phyloP scores from a whole-genome alignment of 2,113 vertebrate genomes.

The western clawed frog (Xenopus tropicalis) region UCB_Xtro_10.0 CM004448.2:110338001-110338500 shows the following conservation, averaged over 20 bases:
- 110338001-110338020: too few species aligned
- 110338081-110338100: too few species aligned
- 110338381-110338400: slow-evolving; percentile 54
- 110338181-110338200: slow-evolving; percentile 79
- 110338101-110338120: too few species aligned
- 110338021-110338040: too few species aligned
- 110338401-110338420: slow-evolving; percentile 78
- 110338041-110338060: too few species aligned
- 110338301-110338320: slow-evolving; percentile 61
- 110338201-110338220: slow-evolving; percentile 90
- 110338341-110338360: slow-evolving; percentile 57
- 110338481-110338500: slow-evolving; percentile 69
- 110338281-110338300: slow-evolving; percentile 46
- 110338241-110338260: slow-evolving; percentile 92
- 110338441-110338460: slow-evolving; percentile 73
- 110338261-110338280: slow-evolving; percentile 79
- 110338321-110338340: slow-evolving; percentile 65
- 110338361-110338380: slow-evolving; percentile 49
- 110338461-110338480: slow-evolving; percentile 72
- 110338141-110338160: slow-evolving; percentile 95
- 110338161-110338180: slow-evolving; percentile 82
- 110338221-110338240: slow-evolving; percentile 93
- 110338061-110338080: too few species aligned
- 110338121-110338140: slow-evolving; percentile 36
- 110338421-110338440: slow-evolving; percentile 73